Conservation (phyloP, 2,797 vertebrate genomes). For the Cheirogaleus major region DNA sequence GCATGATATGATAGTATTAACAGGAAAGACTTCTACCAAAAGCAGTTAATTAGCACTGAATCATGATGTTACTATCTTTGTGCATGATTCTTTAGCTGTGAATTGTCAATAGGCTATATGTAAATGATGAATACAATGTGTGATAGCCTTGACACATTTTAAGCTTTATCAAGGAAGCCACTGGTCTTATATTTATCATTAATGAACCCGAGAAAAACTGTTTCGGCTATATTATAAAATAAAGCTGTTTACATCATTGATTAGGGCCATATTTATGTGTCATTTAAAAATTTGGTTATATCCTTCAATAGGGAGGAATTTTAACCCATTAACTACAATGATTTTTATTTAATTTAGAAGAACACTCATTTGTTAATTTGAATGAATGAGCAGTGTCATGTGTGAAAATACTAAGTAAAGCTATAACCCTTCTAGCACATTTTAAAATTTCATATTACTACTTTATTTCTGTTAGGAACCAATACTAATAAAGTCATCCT, state of each 20-base stretch:
- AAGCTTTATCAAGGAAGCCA: neutral
- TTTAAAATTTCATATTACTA: neutral
- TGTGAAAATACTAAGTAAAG: neutral
- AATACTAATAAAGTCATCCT: neutral
- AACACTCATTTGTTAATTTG: neutral
- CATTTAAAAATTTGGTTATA: neutral
- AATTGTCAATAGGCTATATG: neutral
- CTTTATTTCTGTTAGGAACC: neutral
- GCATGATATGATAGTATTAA: neutral
- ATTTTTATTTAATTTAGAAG: neutral
- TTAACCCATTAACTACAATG: neutral
- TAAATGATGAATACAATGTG: neutral
- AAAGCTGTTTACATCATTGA: neutral
- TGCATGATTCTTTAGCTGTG: neutral
- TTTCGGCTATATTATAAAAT: neutral
- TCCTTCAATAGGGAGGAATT: neutral
- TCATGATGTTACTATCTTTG: neutral
- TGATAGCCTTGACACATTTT: neutral
- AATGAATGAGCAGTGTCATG: neutral
- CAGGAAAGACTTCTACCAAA: neutral
- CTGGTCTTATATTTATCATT: neutral
- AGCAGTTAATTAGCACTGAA: constrained; percentile 37
- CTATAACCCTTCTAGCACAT: neutral
- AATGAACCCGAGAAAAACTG: neutral
- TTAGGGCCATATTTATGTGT: neutral